Percentiles rank a stretch among this genome's conserved stretches.
These are phyloP conservation scores for Halcyon malimbica DNA, from an alignment of 2,113 vertebrate species.

Conservation along the genomic window DNA sequence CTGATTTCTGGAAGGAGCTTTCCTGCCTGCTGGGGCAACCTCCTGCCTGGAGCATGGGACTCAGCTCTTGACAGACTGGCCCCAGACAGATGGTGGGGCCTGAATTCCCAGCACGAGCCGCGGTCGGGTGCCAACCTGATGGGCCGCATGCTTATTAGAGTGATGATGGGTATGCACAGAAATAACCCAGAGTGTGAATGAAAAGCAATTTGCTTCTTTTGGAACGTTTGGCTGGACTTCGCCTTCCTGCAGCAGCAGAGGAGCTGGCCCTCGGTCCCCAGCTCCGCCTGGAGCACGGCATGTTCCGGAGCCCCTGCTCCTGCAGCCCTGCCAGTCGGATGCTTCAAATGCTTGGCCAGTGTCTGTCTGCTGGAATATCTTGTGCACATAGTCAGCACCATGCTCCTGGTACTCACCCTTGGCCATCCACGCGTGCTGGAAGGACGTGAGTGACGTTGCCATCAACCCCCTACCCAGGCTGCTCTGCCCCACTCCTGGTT, in stretches of 20 bases:
- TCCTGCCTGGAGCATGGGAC: neutral
- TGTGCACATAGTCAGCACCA: neutral
- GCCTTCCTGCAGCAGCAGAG: fast-evolving
- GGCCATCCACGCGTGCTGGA: slow-evolving; percentile 28
- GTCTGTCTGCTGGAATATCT: neutral
- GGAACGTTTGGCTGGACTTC: neutral
- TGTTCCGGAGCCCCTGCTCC: neutral
- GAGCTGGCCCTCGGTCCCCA: fast-evolving
- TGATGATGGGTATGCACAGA: neutral
- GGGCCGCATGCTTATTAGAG: fast-evolving
- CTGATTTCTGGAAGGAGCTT: neutral
- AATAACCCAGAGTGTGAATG: neutral
- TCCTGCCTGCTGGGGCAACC: neutral
- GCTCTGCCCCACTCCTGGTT: neutral
- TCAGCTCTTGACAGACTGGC: fast-evolving
- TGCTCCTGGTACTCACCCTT: slow-evolving; percentile 54
- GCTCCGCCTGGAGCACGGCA: neutral
- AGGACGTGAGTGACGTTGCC: slow-evolving; percentile 42
- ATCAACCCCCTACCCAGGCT: slow-evolving; percentile 50
- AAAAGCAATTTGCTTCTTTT: neutral
- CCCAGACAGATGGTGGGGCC: fast-evolving
- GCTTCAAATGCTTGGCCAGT: fast-evolving
- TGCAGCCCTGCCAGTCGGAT: neutral
- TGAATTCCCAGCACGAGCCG: neutral
- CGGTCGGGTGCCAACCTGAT: fast-evolving